Evolutionary conservation across 2,113 vertebrate genomes (phyloP), one percentile per base, ranked within the genome.

Genomic region (Brachirus orientalis): DNA sequence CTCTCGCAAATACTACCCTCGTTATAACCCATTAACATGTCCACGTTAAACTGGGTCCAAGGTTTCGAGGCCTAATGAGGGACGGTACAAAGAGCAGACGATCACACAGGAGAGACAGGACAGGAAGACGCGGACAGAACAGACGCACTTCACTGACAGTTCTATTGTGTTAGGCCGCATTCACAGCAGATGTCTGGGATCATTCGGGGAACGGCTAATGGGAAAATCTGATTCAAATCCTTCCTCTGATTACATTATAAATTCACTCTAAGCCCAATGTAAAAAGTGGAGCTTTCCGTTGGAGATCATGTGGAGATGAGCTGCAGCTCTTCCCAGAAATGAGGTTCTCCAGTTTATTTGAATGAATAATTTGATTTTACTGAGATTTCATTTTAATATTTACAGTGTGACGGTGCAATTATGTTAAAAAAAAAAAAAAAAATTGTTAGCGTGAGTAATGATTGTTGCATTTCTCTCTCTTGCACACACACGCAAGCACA

Each of bases 181-280:
- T 70, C 65, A 85, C 68, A 84, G 80, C 84, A 88, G 84, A 88
- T 82, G 82, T 84, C 83, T 81, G 70, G 66, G 63, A 71, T 78
- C 59, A 63, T 69, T 51, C 75, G 37, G 79, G 43, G 80, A 77
- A 75, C 46, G 67, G 64, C 75, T 89, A 87, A 84, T 84, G 80
- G 58, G 65, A 62, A 83, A 90, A 90, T 86, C 69, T 37, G 86
- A 88, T 88, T 80, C 58, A 71, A 85, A 75, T 59, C 65, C 65
- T 62, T 36, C 36, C 37, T 16, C 37, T 73, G 67, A 88, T 86
- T 64, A 65, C 71, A 85, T 90, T 86, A 88, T 63, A 54, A 62
- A 77, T 71, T 82, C 51, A 72, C 70, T 84, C 56, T 36, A 52
- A 63, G 79, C 80, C 48, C n/a, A n/a, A 76, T 83, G 75, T 73